Conservation (phyloP, 2,888 invertebrate species). For the Conus canariensis region DNA sequence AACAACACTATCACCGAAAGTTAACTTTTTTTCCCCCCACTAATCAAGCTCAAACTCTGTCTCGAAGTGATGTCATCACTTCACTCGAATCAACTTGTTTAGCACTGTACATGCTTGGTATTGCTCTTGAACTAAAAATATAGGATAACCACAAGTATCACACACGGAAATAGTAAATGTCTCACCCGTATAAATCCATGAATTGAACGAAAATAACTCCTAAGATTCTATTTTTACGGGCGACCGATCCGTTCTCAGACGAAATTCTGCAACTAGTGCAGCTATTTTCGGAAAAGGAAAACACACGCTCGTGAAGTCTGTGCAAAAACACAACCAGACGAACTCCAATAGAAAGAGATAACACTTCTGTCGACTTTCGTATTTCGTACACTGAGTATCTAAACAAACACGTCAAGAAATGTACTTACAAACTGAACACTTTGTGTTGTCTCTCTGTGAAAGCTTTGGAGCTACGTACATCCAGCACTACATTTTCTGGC, state of each 20-base stretch:
- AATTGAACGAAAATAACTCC: slow-evolving; percentile 68
- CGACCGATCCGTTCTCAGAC: slow-evolving; percentile 61
- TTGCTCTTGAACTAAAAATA: slow-evolving; percentile 2
- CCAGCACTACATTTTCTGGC: slow-evolving; percentile 38
- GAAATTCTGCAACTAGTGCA: slow-evolving; percentile 58
- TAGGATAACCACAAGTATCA: slow-evolving; percentile 35
- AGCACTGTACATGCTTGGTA: neutral
- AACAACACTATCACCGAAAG: neutral
- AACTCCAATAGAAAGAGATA: neutral
- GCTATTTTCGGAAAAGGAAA: slow-evolving; percentile 68
- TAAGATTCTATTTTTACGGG: slow-evolving; percentile 70
- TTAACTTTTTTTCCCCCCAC: slow-evolving; percentile 4
- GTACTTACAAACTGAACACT: slow-evolving; percentile 13
- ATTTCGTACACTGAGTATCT: neutral
- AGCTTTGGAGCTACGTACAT: neutral
- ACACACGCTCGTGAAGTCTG: slow-evolving; percentile 51
- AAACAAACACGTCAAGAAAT: neutral
- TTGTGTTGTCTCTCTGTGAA: neutral
- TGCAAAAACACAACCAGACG: slow-evolving; percentile 37
- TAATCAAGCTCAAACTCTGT: neutral
- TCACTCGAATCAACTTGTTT: slow-evolving; percentile 3
- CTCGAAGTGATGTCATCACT: slow-evolving; percentile 16
- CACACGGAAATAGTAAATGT: slow-evolving; percentile 53
- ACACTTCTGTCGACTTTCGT: neutral
- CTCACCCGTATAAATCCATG: slow-evolving; percentile 61